A percentile compares a stretch with the other conserved stretches of the same genome.
These are phyloP conservation scores for Apeira syringaria DNA, from an alignment of 2,888 invertebrate genomes.

Conservation along the genomic window DNA sequence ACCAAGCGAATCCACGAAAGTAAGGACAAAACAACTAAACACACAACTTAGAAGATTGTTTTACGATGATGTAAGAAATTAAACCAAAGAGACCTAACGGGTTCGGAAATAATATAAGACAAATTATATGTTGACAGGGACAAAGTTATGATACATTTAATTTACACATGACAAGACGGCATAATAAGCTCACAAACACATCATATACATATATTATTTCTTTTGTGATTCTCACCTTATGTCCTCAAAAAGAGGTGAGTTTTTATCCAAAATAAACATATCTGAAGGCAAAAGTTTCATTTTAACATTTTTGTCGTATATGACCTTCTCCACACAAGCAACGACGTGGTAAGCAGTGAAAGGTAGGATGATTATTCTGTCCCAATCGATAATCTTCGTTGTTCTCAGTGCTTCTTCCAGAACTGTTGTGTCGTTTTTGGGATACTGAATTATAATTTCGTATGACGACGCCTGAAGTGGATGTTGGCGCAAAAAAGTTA, in stretches of 20 bases:
- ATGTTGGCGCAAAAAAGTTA: too few relatives aligned
- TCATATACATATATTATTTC: too few relatives aligned
- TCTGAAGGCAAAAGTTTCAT: not conserved
- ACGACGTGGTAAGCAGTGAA: conserved; percentile 6
- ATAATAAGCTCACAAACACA: too few relatives aligned
- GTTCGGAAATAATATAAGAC: too few relatives aligned
- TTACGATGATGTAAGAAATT: too few relatives aligned
- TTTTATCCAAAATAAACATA: conserved; percentile 8
- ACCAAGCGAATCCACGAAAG: too few relatives aligned
- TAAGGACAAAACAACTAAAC: too few relatives aligned
- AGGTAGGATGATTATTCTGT: conserved; percentile 5
- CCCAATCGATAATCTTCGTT: conserved; percentile 39
- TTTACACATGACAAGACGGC: too few relatives aligned
- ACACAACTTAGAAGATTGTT: too few relatives aligned
- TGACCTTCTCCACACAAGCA: conserved; percentile 1
- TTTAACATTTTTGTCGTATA: conserved; percentile 5
- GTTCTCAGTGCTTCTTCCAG: conserved; percentile 46
- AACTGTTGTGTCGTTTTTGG: conserved; percentile 41
- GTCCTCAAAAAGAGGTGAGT: conserved; percentile 8
- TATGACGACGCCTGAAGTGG: conserved; percentile 43
- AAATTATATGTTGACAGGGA: too few relatives aligned
- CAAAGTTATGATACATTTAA: too few relatives aligned
- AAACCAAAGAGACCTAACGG: too few relatives aligned
- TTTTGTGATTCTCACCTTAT: conserved; percentile 8
- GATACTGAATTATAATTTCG: conserved; percentile 52